phyloP scores from a whole-genome alignment of 2,797 vertebrate genomes.

The Gastrophryne carolinensis region DNA sequence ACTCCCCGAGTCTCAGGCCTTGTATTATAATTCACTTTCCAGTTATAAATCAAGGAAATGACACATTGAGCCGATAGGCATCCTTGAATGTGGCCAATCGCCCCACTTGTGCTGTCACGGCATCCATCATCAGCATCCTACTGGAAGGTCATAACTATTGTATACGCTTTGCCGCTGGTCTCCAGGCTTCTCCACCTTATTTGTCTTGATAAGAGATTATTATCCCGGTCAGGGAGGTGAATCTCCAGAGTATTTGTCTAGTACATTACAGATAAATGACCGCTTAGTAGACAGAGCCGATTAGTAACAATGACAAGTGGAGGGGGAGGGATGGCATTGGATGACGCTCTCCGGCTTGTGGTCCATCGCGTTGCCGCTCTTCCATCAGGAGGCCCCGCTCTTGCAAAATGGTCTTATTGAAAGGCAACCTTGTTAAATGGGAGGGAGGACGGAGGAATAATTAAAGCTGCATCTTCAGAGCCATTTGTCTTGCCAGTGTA shows the following conservation, averaged over 20 bases:
- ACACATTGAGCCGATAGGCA: not conserved
- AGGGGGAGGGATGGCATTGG: not conserved
- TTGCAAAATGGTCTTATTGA: conserved; percentile 29
- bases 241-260: conserved; percentile 9
- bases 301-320: not conserved
- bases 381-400: conserved; percentile 5
- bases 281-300: not conserved
- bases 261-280: conserved; percentile 16
- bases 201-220: conserved; percentile 37
- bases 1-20: not conserved
- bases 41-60: not conserved
- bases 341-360: too few relatives aligned
- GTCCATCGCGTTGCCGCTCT: not conserved
- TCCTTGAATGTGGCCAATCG: not conserved
- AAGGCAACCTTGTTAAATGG: conserved; percentile 8
- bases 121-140: conserved; percentile 22
- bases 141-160: conserved; percentile 21
- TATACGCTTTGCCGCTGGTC: not conserved
- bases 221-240: conserved; percentile 8
- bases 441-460: conserved; percentile 16
- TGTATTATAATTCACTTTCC: not conserved
- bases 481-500: conserved; percentile 43
- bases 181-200: not conserved
- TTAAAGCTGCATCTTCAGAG: conserved; percentile 40
- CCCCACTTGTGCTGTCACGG: not conserved